phyloP scores from a whole-genome alignment of 2,113 vertebrate genomes.

The Perognathus longimembris region DNA sequence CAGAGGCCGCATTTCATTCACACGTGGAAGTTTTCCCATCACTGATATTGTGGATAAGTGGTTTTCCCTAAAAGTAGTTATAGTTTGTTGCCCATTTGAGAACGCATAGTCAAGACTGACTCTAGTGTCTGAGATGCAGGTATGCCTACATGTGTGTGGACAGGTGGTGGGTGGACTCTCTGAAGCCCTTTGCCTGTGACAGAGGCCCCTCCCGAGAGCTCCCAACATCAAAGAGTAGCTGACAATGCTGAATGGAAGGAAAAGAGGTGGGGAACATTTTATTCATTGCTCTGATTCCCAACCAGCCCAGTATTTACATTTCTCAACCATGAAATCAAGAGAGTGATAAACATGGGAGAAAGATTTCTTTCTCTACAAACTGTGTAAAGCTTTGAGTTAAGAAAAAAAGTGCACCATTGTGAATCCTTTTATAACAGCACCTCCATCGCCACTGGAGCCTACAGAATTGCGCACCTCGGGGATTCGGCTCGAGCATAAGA shows the following conservation, averaged over 20 bases:
- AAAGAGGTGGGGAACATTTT: too few relatives aligned
- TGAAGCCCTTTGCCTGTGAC: not conserved
- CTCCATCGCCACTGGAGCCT: not conserved
- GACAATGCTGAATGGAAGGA: too few relatives aligned
- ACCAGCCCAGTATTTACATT: not conserved
- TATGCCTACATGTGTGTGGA: not conserved
- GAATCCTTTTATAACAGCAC: not conserved
- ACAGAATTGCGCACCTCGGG: not conserved
- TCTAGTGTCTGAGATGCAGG: not conserved
- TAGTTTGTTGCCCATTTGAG: conserved; percentile 2
- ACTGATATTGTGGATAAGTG: not conserved
- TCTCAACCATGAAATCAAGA: not conserved
- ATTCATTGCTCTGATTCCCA: not conserved
- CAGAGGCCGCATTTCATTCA: conserved; percentile 1
- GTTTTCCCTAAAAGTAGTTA: not conserved
- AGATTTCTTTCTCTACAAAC: not conserved
- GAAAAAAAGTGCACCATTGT: not conserved
- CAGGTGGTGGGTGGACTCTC: not conserved
- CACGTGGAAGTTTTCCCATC: not conserved
- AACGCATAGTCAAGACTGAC: not conserved
- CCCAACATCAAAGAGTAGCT: too few relatives aligned
- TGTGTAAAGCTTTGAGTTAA: not conserved
- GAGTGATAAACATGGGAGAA: not conserved
- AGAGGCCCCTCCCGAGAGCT: not conserved
- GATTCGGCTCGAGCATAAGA: not conserved